A percentile compares a stretch with the other conserved stretches of the same genome.
phyloP scores from a whole-genome alignment of 2,888 invertebrate genomes.

The Baccha elongata region DNA sequence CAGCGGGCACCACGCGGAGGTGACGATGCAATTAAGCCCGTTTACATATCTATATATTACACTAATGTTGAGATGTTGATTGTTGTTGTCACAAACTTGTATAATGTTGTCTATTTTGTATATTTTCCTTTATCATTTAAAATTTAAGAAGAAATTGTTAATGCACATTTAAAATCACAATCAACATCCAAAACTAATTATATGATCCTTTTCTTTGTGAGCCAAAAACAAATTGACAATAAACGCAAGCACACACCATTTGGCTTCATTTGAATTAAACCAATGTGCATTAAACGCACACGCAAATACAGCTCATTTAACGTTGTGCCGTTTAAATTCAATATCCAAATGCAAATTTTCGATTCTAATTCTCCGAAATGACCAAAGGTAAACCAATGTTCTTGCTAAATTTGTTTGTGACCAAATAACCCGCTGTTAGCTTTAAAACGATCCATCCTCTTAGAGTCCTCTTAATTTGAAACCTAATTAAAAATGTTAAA shows the following conservation, averaged over 20 bases:
- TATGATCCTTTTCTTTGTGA: too few relatives aligned
- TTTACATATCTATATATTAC: too few relatives aligned
- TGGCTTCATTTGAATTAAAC: constrained; percentile 14
- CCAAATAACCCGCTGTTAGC: not conserved
- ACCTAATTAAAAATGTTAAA: constrained; percentile 30
- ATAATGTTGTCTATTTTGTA: too few relatives aligned
- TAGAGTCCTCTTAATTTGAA: constrained; percentile 10
- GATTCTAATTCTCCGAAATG: not conserved
- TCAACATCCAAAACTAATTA: too few relatives aligned
- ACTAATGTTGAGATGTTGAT: too few relatives aligned
- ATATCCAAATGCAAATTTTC: constrained; percentile 21
- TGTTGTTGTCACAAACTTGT: too few relatives aligned
- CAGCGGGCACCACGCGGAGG: too few relatives aligned
- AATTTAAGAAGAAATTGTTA: too few relatives aligned
- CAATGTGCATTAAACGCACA: not conserved
- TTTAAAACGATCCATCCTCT: not conserved
- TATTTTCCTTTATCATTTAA: too few relatives aligned
- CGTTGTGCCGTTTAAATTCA: constrained; percentile 2
- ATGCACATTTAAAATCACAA: too few relatives aligned
- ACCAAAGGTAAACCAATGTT: not conserved
- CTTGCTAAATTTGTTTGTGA: not conserved
- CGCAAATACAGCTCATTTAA: not conserved
- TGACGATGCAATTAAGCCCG: too few relatives aligned
- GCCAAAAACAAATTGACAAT: not conserved
- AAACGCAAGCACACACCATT: constrained; percentile 2